phyloP scores from a whole-genome alignment of 64 coral and sea anemone genomes.

The Porites lutea region DNA sequence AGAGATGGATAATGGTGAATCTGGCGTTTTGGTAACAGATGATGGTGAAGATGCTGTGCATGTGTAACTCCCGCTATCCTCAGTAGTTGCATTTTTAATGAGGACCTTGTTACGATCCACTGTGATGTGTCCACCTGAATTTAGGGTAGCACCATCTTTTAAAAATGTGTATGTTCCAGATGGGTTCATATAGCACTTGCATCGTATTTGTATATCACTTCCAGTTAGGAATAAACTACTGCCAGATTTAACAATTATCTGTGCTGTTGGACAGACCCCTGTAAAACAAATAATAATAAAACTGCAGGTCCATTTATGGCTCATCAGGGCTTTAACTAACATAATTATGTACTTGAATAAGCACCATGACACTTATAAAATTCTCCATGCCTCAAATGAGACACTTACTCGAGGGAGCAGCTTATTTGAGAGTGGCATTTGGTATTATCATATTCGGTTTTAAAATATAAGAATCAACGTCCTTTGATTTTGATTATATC shows the following conservation, averaged over 20 bases:
- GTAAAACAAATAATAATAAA: not conserved
- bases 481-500: no score
- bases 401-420: no score
- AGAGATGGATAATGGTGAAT: constrained; percentile 39
- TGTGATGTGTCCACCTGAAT: constrained; percentile 18
- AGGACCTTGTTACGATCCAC: constrained; percentile 57
- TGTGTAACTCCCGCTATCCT: constrained; percentile 79
- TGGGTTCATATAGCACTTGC: constrained; percentile 59
- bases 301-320: not conserved
- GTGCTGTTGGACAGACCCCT: constrained; percentile 34
- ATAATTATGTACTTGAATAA: no score
- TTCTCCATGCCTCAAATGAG: no score
- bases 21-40: not conserved
- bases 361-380: no score
- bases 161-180: constrained; percentile 52
- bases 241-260: not conserved
- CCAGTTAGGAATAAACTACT: not conserved
- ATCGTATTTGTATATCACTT: constrained; percentile 14
- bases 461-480: no score
- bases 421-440: no score
- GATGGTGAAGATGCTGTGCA: constrained; percentile 49
- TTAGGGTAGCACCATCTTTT: constrained; percentile 55
- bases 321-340: not conserved
- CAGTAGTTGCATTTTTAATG: constrained; percentile 47
- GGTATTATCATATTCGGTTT: no score